Base-by-base conservation (phyloP, 1,140 invertebrate species). In the Trichonephila clavipes region DNA sequence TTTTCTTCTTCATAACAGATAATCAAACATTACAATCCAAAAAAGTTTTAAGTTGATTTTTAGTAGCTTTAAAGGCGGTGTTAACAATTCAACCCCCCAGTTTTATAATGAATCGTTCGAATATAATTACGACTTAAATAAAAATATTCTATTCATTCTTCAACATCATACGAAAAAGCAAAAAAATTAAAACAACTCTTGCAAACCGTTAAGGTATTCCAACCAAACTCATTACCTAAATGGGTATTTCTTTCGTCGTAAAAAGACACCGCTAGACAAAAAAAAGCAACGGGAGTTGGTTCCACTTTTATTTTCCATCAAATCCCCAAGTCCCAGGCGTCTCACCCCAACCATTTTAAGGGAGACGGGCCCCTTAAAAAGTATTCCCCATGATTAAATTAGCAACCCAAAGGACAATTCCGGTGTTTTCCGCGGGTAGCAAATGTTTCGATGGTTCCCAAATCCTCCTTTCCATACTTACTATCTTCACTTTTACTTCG, bases 401-500 rank as follows among this genome's bases (percentile, higher is more conserved):
- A 77, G 72, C 72, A 77, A 77, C 16, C 72, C 72, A 77, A 77
- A 77, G 72, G 72, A 34, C 66, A 8, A 69, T 69, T 69, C 66
- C 66, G 66, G 66, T 69, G n/a, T 24, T 69, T 69, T 24, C 66
- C 24, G 66, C 24, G 66, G 51, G 51, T 51, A 51, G 51, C 51
- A 51, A 51, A 51, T 51, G 51, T 51, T 69, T 69, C 66, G 66
- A 69, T 69, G 66, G 24, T 12, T 69, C 66, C 66, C 66, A 3
- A 21, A 21, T 8, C 62, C 62, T n/a, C n/a, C 66, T 24, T 24
- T 69, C 66, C 66, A 69, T 69, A n/a, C 66, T 24, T 69, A 69
- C 66, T 28, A 77, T 77, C 72, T 77, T 77, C 72, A 77, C 72
- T 77, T 77, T 77, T 77, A 77, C 72, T 77, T 77, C 72, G 72